A percentile compares a stretch with the other conserved stretches of the same genome.
Evolutionary conservation across 92 coral and sea anemone genomes (phyloP).

Genomic region (Scolanthus callimorphus): DNA sequence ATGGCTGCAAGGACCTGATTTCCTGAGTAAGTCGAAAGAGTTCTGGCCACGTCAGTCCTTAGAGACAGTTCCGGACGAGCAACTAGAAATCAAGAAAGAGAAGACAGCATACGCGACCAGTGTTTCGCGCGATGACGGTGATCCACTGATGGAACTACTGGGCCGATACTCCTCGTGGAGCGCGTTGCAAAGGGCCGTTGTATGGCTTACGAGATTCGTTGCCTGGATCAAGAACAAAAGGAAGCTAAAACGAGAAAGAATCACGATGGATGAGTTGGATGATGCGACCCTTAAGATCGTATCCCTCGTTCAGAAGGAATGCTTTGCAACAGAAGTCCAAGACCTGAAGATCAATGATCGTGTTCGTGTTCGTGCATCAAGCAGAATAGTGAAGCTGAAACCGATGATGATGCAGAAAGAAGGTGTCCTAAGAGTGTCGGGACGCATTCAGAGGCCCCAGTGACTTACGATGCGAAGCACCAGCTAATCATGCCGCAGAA

Average conservation of each 20-base stretch:
- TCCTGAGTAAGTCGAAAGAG: not conserved
- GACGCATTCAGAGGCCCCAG: slow-evolving; percentile 24
- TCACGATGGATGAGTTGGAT: slow-evolving; percentile 36
- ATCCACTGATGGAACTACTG: too few species aligned
- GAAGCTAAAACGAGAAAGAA: not conserved
- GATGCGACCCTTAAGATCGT: slow-evolving; percentile 26
- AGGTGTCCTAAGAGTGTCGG: slow-evolving; percentile 40
- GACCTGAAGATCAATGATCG: slow-evolving; percentile 23
- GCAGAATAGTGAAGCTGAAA: slow-evolving; percentile 48
- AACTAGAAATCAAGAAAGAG: too few species aligned
- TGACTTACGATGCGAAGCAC: slow-evolving; percentile 2
- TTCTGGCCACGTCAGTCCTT: not conserved
- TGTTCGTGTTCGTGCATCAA: slow-evolving; percentile 19
- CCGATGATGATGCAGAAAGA: slow-evolving; percentile 32
- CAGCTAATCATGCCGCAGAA: slow-evolving; percentile 41
- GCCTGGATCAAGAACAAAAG: not conserved
- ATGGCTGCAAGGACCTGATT: not conserved
- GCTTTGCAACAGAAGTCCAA: slow-evolving; percentile 24
- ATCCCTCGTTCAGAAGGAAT: slow-evolving; percentile 30
- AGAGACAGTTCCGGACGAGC: too few species aligned
- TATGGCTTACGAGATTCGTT: not conserved
- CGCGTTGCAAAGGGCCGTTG: too few species aligned
- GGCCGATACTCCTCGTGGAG: too few species aligned
- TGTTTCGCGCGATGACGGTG: too few species aligned
- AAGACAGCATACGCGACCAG: too few species aligned